Conservation (phyloP, 2,888 invertebrate species). For the Melieria omissa region DNA sequence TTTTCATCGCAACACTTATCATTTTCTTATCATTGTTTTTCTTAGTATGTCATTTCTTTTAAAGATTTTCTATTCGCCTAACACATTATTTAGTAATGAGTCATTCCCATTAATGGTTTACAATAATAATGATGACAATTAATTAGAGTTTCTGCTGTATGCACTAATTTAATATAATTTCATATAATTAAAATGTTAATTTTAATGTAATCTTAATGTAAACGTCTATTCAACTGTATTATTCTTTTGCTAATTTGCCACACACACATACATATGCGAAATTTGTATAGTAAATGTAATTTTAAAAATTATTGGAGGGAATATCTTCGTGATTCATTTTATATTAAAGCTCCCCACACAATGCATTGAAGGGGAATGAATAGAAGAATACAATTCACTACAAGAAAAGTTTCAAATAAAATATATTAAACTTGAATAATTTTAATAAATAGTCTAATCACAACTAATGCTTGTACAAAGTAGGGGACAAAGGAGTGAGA, state of each 20-base stretch:
- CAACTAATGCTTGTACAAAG: too few species aligned
- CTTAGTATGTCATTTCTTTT: too few species aligned
- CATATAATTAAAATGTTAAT: constrained; percentile 15
- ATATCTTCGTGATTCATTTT: constrained; percentile 46
- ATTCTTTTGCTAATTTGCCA: constrained; percentile 37
- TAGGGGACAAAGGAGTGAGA: constrained; percentile 31
- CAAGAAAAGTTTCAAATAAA: neutral
- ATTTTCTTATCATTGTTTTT: too few species aligned
- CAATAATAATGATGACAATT: neutral
- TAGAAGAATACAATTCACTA: neutral
- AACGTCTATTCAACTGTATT: constrained; percentile 7
- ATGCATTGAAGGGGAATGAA: neutral
- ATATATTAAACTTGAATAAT: neutral
- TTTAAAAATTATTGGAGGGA: constrained; percentile 66
- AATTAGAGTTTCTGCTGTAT: neutral
- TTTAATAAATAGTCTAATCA: neutral
- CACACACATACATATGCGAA: constrained; percentile 37
- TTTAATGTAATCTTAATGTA: too few species aligned
- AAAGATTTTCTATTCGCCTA: neutral
- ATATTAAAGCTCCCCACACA: constrained; percentile 21
- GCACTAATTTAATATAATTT: constrained; percentile 1
- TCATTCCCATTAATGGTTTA: neutral
- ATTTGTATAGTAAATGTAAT: constrained; percentile 48
- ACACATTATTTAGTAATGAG: neutral
- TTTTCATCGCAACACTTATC: too few species aligned